Base-by-base conservation (phyloP, 92 coral and sea anemone species). In the Ricordea florida region DNA sequence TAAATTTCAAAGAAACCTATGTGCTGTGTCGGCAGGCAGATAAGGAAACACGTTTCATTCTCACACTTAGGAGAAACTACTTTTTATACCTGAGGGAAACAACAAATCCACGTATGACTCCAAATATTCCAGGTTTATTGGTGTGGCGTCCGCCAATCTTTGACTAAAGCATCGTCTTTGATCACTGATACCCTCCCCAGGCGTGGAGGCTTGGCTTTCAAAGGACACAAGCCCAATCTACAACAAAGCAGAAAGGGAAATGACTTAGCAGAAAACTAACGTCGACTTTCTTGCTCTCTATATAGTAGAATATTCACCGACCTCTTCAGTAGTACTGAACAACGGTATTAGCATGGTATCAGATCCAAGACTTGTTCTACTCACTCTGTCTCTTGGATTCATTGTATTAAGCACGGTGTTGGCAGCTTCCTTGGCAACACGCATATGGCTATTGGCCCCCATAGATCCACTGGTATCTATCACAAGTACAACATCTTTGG, bases 391-490 rank as follows among this genome's bases (percentile, higher is more conserved):
- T n/a, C 81, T 43, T 16, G 91, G 86, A 27, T 85, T 80, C 87
- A 80, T 47, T 36, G 91, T 68, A 20, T 47, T 64, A 23, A 85
- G 50, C 13, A 85, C 86, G 0, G 87, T 69, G 34, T 71, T 68
- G 2, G 91, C 91, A 2, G 91, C 87, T 3, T 71, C 86, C 37
- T 62, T 74, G 1, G 91, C 91, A 4, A 80, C 35, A 0, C 2
- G 13, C 9, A 85, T 38, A n/a, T 69, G 53, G n/a, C 11, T 21
- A 2, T 41, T 52, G 1, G 1, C 3, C 5, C 20, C 2, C 91
- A 85, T 85, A 3, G 92, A 87, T 9, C 87, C 88, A 69, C 92
- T 87, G 41, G 43, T 74, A 24, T 87, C 92, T 23, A 87, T 76
- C 22, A 82, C 83, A 33, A 87, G 62, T 30, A 87, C 88, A 22